A percentile compares a stretch with the other conserved stretches of the same genome.
Conservation (phyloP, 2,113 vertebrate species). For the Leptobrachium leishanense region DNA sequence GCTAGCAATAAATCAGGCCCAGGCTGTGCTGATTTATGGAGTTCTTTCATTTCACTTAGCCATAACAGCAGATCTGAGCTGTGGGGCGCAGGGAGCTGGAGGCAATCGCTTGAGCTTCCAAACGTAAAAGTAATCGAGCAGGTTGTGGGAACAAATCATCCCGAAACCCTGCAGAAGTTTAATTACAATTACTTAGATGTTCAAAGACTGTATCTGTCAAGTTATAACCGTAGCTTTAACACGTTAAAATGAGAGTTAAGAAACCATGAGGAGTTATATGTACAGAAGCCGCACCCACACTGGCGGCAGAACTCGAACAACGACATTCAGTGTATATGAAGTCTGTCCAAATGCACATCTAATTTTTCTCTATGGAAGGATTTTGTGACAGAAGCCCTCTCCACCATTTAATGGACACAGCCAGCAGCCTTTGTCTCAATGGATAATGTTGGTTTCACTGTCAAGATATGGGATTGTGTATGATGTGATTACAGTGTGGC, state of each 20-base stretch:
- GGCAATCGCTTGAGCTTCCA: conserved; percentile 31
- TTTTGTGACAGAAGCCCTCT: no score
- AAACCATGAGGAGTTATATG: not conserved
- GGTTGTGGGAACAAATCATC: conserved; percentile 37
- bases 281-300: not conserved
- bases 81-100: conserved; percentile 10
- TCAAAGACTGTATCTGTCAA: no score
- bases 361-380: no score
- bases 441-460: no score
- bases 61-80: conserved; percentile 16
- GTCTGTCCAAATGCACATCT: no score
- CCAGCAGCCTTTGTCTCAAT: no score
- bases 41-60: conserved; percentile 41
- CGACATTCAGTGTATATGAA: no score
- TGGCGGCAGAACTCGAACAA: not conserved
- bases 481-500: no score
- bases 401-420: no score
- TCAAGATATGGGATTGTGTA: no score
- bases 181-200: conserved; percentile 19
- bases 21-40: conserved; percentile 31
- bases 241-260: no score
- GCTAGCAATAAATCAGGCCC: conserved; percentile 22
- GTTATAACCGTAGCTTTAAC: no score
- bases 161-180: conserved; percentile 11
- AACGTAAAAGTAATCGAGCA: conserved; percentile 36